Percentiles rank a stretch among this genome's conserved stretches.
Evolutionary conservation across 2,888 invertebrate species (phyloP).

Genomic region (Odontomyia ornata): DNA sequence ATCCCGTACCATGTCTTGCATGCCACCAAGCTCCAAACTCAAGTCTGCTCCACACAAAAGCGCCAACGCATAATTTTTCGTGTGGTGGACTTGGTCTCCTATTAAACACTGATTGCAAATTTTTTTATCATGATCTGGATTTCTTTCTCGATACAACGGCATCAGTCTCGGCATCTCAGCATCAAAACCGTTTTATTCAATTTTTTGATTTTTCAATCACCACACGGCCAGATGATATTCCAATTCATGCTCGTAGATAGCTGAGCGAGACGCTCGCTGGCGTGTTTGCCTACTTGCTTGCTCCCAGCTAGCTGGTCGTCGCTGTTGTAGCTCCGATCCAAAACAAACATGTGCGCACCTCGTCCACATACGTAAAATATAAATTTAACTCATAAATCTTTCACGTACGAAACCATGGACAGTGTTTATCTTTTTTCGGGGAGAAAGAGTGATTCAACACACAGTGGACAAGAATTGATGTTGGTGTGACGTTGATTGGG

Average conservation of each 20-base stretch:
- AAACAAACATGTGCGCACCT: slow-evolving; percentile 30
- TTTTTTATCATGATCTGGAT: slow-evolving; percentile 28
- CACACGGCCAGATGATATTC: slow-evolving; percentile 11
- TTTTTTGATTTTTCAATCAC: slow-evolving; percentile 9
- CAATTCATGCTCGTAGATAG: not conserved
- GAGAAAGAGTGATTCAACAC: not conserved
- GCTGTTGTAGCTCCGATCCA: not conserved
- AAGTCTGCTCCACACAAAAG: not conserved
- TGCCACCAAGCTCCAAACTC: not conserved
- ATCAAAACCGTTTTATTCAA: not conserved
- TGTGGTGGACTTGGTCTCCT: not conserved
- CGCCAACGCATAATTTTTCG: slow-evolving; percentile 19
- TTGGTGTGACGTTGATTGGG: slow-evolving; percentile 26
- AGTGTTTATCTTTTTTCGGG: slow-evolving; percentile 7
- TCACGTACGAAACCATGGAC: not conserved
- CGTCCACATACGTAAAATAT: slow-evolving; percentile 29
- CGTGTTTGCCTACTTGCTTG: slow-evolving; percentile 2
- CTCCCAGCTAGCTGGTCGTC: not conserved
- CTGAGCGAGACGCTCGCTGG: not conserved
- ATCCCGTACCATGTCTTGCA: slow-evolving; percentile 15
- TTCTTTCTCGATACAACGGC: not conserved
- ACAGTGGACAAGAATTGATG: slow-evolving; percentile 4
- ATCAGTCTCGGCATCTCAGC: not conserved
- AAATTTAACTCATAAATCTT: slow-evolving; percentile 31
- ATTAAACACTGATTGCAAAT: slow-evolving; percentile 20